Percentiles rank a stretch among this genome's conserved stretches.
These are phyloP conservation scores for Saccostrea glomerata DNA, from an alignment of 1,140 invertebrate species.

Conservation along the genomic window DNA sequence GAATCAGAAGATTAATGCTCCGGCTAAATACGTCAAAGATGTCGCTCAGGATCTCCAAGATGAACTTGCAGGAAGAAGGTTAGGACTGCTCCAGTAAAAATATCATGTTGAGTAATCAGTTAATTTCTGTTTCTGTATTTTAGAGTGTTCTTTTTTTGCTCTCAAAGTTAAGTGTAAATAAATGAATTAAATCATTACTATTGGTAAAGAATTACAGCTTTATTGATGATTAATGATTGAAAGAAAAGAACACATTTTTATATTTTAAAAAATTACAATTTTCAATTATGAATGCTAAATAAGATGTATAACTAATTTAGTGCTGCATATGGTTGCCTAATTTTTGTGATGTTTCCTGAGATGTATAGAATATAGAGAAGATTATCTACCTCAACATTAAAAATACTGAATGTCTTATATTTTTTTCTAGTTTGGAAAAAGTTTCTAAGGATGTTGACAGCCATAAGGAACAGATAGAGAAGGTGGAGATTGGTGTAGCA, in stretches of 20 bases:
- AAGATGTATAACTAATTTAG: neutral
- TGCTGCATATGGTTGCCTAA: no score
- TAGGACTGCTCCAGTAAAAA: neutral
- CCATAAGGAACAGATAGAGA: slow-evolving; percentile 57
- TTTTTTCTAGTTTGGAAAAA: slow-evolving; percentile 61
- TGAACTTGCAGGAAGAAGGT: slow-evolving; percentile 66
- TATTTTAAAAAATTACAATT: no score
- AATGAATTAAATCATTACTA: neutral
- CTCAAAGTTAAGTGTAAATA: neutral
- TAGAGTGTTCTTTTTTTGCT: no score
- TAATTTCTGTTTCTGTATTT: no score
- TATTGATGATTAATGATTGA: neutral
- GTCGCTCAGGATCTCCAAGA: slow-evolving; percentile 53
- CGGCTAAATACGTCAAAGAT: slow-evolving; percentile 43
- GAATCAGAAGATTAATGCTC: neutral
- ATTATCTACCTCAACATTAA: neutral
- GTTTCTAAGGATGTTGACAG: slow-evolving; percentile 58
- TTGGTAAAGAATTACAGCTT: no score
- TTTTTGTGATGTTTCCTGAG: no score
- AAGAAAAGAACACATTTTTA: neutral
- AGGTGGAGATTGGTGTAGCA: slow-evolving; percentile 59
- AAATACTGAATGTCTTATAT: neutral
- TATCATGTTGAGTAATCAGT: no score
- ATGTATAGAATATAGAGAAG: neutral
- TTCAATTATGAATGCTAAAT: no score